These are phyloP conservation scores for Nothura maculosa DNA, from an alignment of 2,797 vertebrate species.

Conservation along the genomic window DNA sequence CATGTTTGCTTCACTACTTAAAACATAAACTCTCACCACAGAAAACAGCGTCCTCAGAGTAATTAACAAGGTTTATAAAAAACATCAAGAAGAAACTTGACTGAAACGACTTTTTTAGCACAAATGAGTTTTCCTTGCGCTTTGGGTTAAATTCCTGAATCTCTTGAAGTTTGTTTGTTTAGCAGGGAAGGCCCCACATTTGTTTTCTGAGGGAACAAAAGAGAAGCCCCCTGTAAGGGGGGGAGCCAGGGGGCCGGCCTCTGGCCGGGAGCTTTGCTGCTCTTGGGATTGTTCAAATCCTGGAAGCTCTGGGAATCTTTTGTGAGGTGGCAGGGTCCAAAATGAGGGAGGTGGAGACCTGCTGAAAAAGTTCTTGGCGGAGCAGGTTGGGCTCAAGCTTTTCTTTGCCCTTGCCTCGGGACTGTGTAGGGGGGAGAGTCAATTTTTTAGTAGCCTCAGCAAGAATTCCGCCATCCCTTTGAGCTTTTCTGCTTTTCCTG, in stretches of 20 bases:
- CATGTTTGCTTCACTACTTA: neutral
- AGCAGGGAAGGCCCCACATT: neutral
- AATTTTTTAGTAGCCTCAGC: neutral
- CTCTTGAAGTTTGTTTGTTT: neutral
- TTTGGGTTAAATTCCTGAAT: neutral
- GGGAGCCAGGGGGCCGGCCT: too few relatives aligned
- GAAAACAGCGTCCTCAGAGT: neutral
- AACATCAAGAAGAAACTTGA: neutral
- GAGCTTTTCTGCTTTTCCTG: constrained; percentile 76
- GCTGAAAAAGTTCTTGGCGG: neutral
- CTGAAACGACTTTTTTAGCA: neutral
- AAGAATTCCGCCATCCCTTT: constrained; percentile 70
- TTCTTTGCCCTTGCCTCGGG: neutral
- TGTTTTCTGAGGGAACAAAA: constrained; percentile 51
- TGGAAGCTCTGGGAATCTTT: neutral
- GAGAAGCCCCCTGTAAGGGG: neutral
- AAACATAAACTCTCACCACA: neutral
- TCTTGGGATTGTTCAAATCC: neutral
- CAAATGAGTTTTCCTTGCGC: neutral
- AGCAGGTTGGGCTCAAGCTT: neutral
- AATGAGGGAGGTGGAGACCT: neutral
- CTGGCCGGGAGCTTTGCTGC: neutral
- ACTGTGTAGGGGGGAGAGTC: neutral
- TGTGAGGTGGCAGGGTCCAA: neutral
- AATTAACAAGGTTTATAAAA: neutral